phyloP scores from a whole-genome alignment of 2,797 vertebrate species.

The Helicolenus hilgendorfi region DNA sequence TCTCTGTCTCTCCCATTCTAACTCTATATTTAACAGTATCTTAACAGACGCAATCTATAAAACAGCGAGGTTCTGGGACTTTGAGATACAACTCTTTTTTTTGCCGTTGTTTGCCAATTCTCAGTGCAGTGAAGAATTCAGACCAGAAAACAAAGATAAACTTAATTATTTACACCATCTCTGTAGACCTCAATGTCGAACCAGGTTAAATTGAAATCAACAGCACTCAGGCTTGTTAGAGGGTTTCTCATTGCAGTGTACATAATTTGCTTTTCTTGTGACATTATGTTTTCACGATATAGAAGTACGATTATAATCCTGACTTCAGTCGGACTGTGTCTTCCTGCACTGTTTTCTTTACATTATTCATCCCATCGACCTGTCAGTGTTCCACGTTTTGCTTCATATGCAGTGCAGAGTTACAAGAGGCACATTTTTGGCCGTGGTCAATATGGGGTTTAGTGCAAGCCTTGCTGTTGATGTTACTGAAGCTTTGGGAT shows the following conservation, averaged over 20 bases:
- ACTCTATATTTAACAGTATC: neutral
- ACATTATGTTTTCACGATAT: neutral
- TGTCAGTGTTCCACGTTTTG: neutral
- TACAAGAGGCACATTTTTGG: neutral
- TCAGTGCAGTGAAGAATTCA: neutral
- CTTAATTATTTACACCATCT: constrained; percentile 3
- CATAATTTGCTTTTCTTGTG: neutral
- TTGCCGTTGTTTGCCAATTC: neutral
- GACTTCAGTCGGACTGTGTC: neutral
- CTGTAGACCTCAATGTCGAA: neutral
- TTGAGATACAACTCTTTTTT: rapidly evolving
- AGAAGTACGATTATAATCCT: neutral
- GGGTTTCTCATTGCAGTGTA: neutral
- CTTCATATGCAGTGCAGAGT: neutral
- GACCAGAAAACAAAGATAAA: neutral
- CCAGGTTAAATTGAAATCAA: neutral
- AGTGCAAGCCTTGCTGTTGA: neutral
- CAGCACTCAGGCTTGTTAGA: neutral
- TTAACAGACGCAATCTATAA: neutral
- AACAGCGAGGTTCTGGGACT: neutral
- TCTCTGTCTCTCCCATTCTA: neutral
- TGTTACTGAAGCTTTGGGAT: constrained; percentile 35
- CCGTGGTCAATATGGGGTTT: neutral
- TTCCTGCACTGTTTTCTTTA: neutral
- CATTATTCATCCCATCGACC: neutral